Conservation (phyloP, 2,113 vertebrate species). For the Oncorhynchus masou region DNA sequence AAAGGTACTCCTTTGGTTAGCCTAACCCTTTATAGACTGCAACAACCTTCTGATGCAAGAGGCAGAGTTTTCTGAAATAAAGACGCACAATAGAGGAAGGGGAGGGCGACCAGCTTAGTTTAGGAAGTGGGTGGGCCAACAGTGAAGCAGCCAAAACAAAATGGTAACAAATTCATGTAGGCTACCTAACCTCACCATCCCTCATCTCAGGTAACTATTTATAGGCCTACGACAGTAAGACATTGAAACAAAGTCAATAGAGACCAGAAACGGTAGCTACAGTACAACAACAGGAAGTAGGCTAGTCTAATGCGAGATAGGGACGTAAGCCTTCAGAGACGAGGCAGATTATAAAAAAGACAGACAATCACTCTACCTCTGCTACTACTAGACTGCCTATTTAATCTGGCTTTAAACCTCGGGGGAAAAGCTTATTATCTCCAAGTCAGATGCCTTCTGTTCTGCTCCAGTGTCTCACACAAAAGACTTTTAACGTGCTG, state of each 20-base stretch:
- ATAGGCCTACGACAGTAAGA: background rate
- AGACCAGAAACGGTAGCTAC: background rate
- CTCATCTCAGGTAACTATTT: background rate
- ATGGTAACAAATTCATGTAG: background rate
- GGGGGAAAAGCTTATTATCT: constrained; percentile 29
- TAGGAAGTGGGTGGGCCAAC: constrained; percentile 37
- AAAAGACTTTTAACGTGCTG: background rate
- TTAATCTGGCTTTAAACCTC: constrained; percentile 21
- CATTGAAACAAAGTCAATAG: background rate
- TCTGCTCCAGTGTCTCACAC: constrained; percentile 21
- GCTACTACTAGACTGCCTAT: background rate
- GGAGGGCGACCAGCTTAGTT: background rate
- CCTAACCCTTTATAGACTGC: background rate
- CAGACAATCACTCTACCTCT: constrained; percentile 7
- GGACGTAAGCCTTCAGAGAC: background rate
- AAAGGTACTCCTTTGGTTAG: no score
- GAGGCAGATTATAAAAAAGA: background rate
- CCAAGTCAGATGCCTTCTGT: constrained; percentile 24
- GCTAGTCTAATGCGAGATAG: no score
- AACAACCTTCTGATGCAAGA: background rate
- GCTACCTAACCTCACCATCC: background rate
- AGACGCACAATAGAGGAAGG: background rate
- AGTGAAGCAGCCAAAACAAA: background rate
- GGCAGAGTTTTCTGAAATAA: no score
- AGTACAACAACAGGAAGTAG: background rate